Conservation (phyloP, 2,113 vertebrate genomes). For the Scytalopus superciliaris region DNA sequence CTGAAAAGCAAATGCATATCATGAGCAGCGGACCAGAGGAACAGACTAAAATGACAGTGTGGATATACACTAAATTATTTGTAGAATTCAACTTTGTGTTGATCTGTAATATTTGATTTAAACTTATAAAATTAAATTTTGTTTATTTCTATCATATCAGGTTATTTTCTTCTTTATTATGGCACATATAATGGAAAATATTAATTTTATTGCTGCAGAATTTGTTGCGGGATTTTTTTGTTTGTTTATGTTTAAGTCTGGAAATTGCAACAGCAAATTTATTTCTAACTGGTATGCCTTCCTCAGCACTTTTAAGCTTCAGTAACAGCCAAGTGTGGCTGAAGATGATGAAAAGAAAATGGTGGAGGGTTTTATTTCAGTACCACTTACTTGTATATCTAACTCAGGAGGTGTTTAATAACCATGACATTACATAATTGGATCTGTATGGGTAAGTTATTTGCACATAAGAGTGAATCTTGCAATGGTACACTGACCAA, state of each 20-base stretch:
- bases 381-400: background rate
- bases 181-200: background rate
- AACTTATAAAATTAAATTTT: background rate
- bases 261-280: background rate
- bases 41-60: background rate
- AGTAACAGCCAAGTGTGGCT: background rate
- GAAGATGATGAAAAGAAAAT: conserved; percentile 1
- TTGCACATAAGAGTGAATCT: background rate
- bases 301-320: background rate
- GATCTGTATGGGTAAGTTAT: background rate
- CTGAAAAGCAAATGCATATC: background rate
- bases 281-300: background rate
- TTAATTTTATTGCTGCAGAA: background rate
- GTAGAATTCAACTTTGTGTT: background rate
- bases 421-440: conserved; percentile 1
- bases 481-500: background rate
- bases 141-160: background rate
- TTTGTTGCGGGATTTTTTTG: background rate
- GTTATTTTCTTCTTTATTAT: background rate
- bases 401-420: conserved; percentile 8
- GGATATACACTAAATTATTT: background rate
- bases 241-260: background rate
- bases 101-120: background rate
- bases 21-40: background rate
- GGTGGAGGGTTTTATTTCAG: background rate